A percentile compares a stretch with the other conserved stretches of the same genome.
Evolutionary conservation across 2,113 vertebrate species (phyloP).

Genomic region (Eulemur macaco): DNA sequence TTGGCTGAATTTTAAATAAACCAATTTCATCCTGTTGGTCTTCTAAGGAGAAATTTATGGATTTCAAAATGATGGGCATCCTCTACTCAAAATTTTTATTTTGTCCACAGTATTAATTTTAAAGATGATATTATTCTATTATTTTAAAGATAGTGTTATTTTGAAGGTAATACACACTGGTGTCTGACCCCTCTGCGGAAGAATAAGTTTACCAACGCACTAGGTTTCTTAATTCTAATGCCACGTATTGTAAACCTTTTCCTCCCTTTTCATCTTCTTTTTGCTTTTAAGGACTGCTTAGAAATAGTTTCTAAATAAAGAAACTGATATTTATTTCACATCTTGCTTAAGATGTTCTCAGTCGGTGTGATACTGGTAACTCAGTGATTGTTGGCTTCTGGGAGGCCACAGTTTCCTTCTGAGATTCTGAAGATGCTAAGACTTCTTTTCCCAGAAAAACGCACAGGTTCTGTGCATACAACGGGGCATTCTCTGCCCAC

Average conservation of each 20-base stretch:
- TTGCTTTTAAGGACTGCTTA: neutral
- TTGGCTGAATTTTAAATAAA: conserved; percentile 7
- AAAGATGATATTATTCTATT: too few relatives aligned
- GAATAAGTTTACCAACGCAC: neutral
- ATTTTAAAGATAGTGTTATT: neutral
- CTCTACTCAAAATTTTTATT: neutral
- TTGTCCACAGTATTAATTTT: neutral
- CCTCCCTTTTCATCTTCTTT: neutral
- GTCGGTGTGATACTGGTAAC: neutral
- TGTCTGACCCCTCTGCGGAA: neutral
- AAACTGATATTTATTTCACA: neutral
- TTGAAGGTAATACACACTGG: neutral
- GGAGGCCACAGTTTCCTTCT: neutral
- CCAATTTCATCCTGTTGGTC: neutral
- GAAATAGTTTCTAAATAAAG: neutral
- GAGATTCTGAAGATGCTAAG: neutral
- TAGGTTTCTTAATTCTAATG: neutral
- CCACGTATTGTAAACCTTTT: neutral
- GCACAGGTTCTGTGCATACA: neutral
- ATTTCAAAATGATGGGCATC: conserved; percentile 6
- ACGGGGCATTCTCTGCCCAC: neutral
- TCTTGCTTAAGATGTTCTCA: neutral
- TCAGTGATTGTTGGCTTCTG: neutral
- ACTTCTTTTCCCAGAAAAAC: neutral
- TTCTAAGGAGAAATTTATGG: neutral